A percentile compares a stretch with the other conserved stretches of the same genome.
Conservation (phyloP, 2,797 vertebrate species). For the Hydrophis major region DNA sequence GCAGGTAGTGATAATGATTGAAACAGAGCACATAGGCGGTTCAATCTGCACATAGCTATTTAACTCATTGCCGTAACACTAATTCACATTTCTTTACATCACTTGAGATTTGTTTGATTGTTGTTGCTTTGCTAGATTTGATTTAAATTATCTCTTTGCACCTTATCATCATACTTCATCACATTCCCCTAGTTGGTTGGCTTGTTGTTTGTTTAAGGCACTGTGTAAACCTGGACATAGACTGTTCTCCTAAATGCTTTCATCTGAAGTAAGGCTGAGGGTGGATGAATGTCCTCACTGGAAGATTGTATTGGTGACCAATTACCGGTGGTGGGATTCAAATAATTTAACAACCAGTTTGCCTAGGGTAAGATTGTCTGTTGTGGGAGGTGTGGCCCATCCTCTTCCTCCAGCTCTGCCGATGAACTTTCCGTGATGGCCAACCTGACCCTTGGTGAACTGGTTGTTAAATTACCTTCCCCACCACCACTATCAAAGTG, state of each 20-base stretch:
- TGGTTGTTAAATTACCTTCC: no score
- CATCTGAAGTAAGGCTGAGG: not conserved
- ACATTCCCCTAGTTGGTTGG: not conserved
- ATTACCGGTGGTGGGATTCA: no score
- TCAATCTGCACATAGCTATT: conserved; percentile 1
- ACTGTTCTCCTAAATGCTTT: not conserved
- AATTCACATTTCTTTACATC: not conserved
- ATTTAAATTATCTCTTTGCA: not conserved
- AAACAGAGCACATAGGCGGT: not conserved
- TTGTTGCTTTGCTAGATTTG: not conserved
- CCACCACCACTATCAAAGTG: no score
- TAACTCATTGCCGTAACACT: not conserved
- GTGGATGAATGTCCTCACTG: not conserved
- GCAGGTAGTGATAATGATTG: not conserved
- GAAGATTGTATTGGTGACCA: not conserved
- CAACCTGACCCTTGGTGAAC: no score
- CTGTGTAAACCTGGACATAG: not conserved
- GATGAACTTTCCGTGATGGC: no score
- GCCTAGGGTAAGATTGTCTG: no score
- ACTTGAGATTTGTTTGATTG: not conserved
- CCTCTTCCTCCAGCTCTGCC: no score
- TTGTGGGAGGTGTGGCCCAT: no score
- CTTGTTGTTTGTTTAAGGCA: not conserved
- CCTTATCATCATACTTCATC: not conserved
- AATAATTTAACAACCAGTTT: no score